A percentile compares a stretch with the other conserved stretches of the same genome.
Evolutionary conservation across 2,797 vertebrate species (phyloP).

Genomic region (Danio choprae): DNA sequence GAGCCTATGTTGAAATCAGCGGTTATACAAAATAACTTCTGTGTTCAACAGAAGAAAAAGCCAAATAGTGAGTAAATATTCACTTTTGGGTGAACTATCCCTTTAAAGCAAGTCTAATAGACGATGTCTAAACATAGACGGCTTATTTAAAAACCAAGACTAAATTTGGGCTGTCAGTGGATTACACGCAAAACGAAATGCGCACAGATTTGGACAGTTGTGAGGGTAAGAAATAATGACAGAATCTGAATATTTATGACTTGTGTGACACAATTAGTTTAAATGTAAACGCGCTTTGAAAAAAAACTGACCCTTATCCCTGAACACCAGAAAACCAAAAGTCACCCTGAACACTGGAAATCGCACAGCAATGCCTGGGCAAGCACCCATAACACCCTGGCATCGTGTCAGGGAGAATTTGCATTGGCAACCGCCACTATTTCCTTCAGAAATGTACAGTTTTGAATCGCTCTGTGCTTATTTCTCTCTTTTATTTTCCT

Average conservation of each 20-base stretch:
- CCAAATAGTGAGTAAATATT: too few relatives aligned
- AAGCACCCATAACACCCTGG: slow-evolving; percentile 3
- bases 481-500: background rate
- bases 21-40: too few relatives aligned
- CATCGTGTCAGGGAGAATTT: background rate
- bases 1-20: too few relatives aligned
- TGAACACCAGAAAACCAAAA: too few relatives aligned
- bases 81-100: too few relatives aligned
- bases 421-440: background rate
- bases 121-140: too few relatives aligned
- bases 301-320: background rate
- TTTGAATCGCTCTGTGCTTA: background rate
- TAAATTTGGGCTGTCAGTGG: too few relatives aligned
- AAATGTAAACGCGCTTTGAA: background rate
- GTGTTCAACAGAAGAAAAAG: too few relatives aligned
- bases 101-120: too few relatives aligned
- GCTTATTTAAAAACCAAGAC: too few relatives aligned
- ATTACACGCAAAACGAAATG: background rate
- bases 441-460: background rate
- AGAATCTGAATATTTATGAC: background rate
- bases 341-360: background rate
- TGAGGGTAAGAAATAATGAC: background rate
- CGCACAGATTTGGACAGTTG: background rate
- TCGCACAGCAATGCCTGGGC: background rate
- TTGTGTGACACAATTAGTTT: background rate